These are phyloP conservation scores for Candidula unifasciata DNA, from an alignment of 2,888 invertebrate genomes.

Conservation along the genomic window DNA sequence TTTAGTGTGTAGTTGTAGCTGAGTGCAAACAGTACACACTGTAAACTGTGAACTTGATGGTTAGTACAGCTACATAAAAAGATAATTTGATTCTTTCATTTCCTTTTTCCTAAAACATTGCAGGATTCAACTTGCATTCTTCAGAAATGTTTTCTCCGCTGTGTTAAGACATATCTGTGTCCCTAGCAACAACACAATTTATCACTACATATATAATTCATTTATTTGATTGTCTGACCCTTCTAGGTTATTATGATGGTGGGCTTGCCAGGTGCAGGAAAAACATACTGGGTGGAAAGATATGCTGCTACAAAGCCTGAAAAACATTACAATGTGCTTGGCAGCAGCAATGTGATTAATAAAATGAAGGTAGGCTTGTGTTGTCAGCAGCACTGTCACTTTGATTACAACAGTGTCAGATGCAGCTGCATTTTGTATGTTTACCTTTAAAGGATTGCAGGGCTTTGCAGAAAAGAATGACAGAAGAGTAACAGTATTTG, in stretches of 20 bases:
- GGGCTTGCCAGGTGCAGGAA: conserved; percentile 95
- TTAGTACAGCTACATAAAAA: too few species aligned
- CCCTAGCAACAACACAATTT: not conserved
- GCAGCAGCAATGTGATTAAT: conserved; percentile 90
- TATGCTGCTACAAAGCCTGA: conserved; percentile 86
- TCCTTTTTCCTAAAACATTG: too few species aligned
- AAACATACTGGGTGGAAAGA: conserved; percentile 92
- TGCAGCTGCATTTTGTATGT: not conserved
- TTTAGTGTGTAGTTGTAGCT: too few species aligned
- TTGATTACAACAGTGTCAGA: not conserved
- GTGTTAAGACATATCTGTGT: not conserved
- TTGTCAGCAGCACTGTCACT: not conserved
- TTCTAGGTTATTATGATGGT: conserved; percentile 91
- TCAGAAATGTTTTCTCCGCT: too few species aligned
- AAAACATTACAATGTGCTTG: conserved; percentile 91
- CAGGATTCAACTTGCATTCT: too few species aligned
- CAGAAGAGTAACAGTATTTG: too few species aligned
- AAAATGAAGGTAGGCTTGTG: conserved; percentile 90
- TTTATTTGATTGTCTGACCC: not conserved
- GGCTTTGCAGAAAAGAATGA: too few species aligned
- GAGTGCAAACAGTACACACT: too few species aligned
- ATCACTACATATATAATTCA: not conserved
- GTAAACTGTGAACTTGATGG: too few species aligned
- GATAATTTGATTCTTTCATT: too few species aligned
- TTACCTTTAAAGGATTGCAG: not conserved